phyloP scores from a whole-genome alignment of 2,888 invertebrate species.

The Adelphocoris suturalis region DNA sequence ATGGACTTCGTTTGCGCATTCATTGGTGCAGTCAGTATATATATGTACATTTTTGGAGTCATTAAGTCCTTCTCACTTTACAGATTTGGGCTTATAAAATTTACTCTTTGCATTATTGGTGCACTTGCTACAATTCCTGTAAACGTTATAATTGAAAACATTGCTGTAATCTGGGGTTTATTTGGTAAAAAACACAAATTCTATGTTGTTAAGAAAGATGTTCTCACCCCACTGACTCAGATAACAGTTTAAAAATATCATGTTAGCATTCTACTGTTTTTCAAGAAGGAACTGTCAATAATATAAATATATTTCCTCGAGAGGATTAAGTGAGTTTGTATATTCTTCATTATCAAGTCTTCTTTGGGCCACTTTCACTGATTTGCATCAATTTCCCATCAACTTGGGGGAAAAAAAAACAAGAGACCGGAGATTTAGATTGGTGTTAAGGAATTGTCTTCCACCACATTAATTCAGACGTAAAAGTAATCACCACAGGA shows the following conservation, averaged over 20 bases:
- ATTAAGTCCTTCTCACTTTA: conserved; percentile 95
- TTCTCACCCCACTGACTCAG: conserved; percentile 79
- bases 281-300: neutral
- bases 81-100: conserved; percentile 89
- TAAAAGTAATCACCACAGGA: too few relatives aligned
- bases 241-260: neutral
- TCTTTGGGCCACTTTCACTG: too few relatives aligned
- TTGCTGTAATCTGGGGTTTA: conserved; percentile 96
- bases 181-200: conserved; percentile 97
- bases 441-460: too few relatives aligned
- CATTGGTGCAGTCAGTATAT: conserved; percentile 95
- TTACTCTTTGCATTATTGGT: conserved; percentile 89
- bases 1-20: conserved; percentile 94
- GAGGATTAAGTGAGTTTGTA: too few relatives aligned
- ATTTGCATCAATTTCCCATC: too few relatives aligned
- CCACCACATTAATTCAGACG: too few relatives aligned
- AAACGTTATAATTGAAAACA: conserved; percentile 95
- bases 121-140: conserved; percentile 95
- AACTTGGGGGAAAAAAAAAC: too few relatives aligned
- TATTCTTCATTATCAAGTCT: too few relatives aligned
- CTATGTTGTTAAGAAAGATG: conserved; percentile 96
- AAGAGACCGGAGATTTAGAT: too few relatives aligned
- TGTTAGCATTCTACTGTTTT: neutral
- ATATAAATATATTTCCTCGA: neutral
- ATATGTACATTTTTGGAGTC: conserved; percentile 99